Conservation (phyloP, 2,113 vertebrate species). For the Ifrita kowaldi region DNA sequence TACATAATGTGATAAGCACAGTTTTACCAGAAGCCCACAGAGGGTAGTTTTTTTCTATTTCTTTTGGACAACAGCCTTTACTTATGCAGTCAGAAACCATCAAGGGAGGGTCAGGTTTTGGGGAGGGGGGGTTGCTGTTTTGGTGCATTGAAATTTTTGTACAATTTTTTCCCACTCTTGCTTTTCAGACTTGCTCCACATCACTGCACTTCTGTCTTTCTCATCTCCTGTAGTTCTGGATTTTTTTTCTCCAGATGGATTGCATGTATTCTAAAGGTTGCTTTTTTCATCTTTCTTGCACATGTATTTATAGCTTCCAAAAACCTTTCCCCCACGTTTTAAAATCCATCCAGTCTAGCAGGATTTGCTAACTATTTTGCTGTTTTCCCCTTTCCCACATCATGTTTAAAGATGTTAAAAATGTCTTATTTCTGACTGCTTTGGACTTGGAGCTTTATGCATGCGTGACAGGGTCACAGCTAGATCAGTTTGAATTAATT, state of each 20-base stretch:
- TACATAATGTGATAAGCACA: background rate
- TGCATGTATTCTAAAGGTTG: conserved; percentile 45
- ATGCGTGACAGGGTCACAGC: background rate
- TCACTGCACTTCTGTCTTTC: conserved; percentile 27
- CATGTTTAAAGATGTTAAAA: background rate
- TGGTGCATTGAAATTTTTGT: background rate
- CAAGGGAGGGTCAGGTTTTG: accelerated
- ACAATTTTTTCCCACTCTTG: background rate
- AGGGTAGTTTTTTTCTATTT: background rate
- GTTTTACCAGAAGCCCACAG: background rate
- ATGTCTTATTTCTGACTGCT: background rate
- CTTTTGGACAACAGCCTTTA: background rate
- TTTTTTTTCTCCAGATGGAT: conserved; percentile 58
- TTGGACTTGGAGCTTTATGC: background rate
- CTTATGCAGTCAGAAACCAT: background rate
- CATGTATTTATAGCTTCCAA: conserved; percentile 46
- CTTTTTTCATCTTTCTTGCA: conserved; percentile 44
- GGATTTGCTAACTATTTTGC: conserved; percentile 20
- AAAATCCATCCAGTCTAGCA: conserved; percentile 23
- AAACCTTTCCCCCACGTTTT: background rate
- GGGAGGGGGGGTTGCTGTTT: background rate
- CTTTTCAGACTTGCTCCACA: conserved; percentile 24
- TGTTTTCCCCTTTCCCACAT: background rate
- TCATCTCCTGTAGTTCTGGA: conserved; percentile 36
- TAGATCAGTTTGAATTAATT: background rate